Base-by-base conservation (phyloP, 1,140 invertebrate species). In the Meloidogyne chitwoodi region DNA sequence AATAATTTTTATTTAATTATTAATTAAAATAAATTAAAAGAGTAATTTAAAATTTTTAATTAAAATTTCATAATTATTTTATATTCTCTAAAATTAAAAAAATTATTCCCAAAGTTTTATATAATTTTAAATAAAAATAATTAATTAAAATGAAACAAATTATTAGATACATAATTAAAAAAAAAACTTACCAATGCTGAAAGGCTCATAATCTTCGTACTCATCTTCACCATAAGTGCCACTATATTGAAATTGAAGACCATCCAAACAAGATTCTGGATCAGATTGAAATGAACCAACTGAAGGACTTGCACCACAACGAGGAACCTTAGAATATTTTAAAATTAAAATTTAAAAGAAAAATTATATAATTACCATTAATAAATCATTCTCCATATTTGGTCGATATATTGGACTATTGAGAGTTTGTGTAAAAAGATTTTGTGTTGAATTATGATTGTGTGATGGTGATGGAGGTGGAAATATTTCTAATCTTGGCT, bases 261-360 rank as follows among this genome's bases (percentile, higher is more conserved):
- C 71, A 64, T 73, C 71, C 29, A 73, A 64, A 29, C 71, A 73
- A 16, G 71, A 73, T 34, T 73, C 71, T 26, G 71, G 71, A 31
- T 75, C 74, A 8, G 74, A 75, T 34, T 75, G 74, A 34, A 75
- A 75, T 8, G 65, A 69, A 22, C 31, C 64, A 27, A 75, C 74
- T 16, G 74, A 75, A 34, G 74, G 74, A 68, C 74, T 75, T n/a
- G 65, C 64, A 63, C 74, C 71, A 64, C 38, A 73, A 24, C 71
- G 22, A 12, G 44, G 69, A 72, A 73, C 19, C 48, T 56, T 56
- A n/a, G 3, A 38, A 38, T 4, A 8, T 38, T 8, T 6, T 38
- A 8, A 8, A 38, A 38, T 38, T 8, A 38, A 38, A 8, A 38
- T 8, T 0, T 8, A 19, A 66, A 24, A 31, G 1, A 16, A 24